Evolutionary conservation across 2,888 invertebrate species (phyloP), one percentile per base, ranked within the genome.

Genomic region (Marasmarcha lunaedactyla): DNA sequence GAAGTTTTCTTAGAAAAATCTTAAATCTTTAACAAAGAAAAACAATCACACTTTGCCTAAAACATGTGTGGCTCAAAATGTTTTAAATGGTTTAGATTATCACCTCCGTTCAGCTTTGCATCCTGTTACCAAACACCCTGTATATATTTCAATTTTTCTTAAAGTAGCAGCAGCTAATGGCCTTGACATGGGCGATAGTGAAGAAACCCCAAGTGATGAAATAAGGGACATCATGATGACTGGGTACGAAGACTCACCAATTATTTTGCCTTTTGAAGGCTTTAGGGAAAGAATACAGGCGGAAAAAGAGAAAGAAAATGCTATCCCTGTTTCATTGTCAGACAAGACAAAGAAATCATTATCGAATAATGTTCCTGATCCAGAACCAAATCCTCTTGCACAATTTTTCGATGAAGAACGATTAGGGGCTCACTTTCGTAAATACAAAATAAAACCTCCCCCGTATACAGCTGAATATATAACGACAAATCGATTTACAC

Each of bases 381-480:
- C 48, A 49, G 11, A n/a, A 3, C n/a, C 9, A 12, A 14, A 13
- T 4, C 34, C 12, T 13, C 9, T 13, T 5, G 34, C 2, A 13
- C 11, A 12, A 4, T 13, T 73, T 33, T 51, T 71, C 11, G 84
- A 85, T 38, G 86, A 86, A 53, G 71, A 86, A 45, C 72, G 86
- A 10, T 52, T 84, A 5, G 79, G 84, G 35, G 86, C 84, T 2
- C 79, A 81, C 52, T 73, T 70, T 41, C 61, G 78, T 10, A 79
- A 83, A 51, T 60, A 63, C 13, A 81, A 83, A 57, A 9, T 30
- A 30, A 77, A 77, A 45, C 52, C 63, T 26, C 66, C 63, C 1
- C 74, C 72, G 1, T 72, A 63, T 46, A 81, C 77, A 1, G 81
- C 72, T 33, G 84, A 81, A 50, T 81, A 73, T 48, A 63, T 77